Evolutionary conservation across 2,113 vertebrate species (phyloP).

Genomic region (Rattus norvegicus): DNA sequence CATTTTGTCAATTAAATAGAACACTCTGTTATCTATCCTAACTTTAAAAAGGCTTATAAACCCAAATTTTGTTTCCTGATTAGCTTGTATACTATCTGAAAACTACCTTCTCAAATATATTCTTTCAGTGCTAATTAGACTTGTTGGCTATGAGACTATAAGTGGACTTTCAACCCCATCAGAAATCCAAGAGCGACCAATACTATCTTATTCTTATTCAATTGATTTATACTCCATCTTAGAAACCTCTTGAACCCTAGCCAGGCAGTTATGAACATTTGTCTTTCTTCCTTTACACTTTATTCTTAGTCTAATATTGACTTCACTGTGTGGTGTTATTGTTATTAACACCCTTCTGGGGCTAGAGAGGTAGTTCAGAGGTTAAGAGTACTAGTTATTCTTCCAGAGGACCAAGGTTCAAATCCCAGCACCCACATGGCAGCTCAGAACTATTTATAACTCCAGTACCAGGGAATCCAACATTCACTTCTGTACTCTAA

Average conservation of each 20-base stretch:
- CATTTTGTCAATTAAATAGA: too few relatives aligned
- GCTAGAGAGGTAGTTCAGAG: not conserved
- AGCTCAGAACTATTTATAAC: not conserved
- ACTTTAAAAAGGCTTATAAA: too few relatives aligned
- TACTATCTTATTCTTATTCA: not conserved
- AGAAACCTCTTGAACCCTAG: not conserved
- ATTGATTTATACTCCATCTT: not conserved
- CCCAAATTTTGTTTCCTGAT: too few relatives aligned
- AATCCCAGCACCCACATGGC: not conserved
- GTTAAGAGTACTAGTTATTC: not conserved
- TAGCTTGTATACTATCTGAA: too few relatives aligned
- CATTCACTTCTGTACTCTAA: not conserved
- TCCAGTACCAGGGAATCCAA: not conserved
- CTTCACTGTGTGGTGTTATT: constrained; percentile 5
- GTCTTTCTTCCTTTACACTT: not conserved
- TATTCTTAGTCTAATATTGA: constrained; percentile 22
- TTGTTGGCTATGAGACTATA: too few relatives aligned
- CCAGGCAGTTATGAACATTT: constrained; percentile 35
- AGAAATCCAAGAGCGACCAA: too few relatives aligned
- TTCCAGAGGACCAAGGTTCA: not conserved
- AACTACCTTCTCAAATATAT: too few relatives aligned
- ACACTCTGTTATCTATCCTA: too few relatives aligned
- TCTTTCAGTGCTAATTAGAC: too few relatives aligned
- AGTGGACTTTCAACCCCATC: too few relatives aligned
- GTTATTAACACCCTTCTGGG: not conserved